These are phyloP conservation scores for Falco cherrug DNA, from an alignment of 2,797 vertebrate genomes.

Conservation along the genomic window DNA sequence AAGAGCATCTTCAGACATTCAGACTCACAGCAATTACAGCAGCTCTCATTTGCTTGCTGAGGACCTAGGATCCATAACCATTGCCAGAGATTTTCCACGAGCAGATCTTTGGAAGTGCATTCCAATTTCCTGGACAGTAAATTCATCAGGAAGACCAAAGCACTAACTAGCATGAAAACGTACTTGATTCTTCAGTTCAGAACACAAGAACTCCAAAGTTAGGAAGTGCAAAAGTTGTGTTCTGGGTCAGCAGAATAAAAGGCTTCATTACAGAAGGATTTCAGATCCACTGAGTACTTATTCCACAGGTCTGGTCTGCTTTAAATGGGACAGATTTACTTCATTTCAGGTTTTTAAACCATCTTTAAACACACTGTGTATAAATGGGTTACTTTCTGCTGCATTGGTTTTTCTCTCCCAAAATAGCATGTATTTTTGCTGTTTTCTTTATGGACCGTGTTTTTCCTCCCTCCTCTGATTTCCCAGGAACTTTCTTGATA, in stretches of 20 bases:
- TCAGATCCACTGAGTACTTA: background rate
- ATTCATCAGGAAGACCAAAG: background rate
- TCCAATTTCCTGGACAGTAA: background rate
- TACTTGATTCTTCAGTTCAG: background rate
- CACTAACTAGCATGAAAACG: fast-evolving
- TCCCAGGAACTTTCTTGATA: background rate
- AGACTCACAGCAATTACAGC: background rate
- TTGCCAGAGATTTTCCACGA: background rate
- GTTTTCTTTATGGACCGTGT: background rate
- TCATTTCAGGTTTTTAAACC: background rate
- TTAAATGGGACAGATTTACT: background rate
- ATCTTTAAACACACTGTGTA: background rate
- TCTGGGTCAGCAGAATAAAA: background rate
- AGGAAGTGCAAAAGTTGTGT: background rate
- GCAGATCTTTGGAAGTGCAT: background rate
- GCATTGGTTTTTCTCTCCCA: background rate
- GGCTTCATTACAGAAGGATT: background rate
- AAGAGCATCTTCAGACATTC: background rate
- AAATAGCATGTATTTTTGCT: background rate
- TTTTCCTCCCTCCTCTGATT: background rate
- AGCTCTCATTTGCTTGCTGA: background rate
- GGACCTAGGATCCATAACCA: background rate
- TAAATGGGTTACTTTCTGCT: background rate
- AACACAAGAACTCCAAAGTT: background rate
- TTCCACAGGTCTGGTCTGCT: background rate